Percentiles rank a stretch among this genome's conserved stretches.
Conservation (phyloP, 2,797 vertebrate species). For the Uromys caudimaculatus region DNA sequence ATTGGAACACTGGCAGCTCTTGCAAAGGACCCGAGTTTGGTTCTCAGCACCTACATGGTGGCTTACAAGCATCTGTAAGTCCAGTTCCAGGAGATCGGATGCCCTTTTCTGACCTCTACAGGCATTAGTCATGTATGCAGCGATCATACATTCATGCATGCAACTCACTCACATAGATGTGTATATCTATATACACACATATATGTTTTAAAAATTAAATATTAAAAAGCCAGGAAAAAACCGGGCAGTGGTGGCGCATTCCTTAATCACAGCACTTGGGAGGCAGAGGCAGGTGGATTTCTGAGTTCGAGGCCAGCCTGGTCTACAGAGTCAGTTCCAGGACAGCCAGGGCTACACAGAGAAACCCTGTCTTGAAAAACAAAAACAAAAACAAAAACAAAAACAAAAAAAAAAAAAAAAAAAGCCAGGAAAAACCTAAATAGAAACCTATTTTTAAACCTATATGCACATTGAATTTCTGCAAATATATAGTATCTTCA, state of each 20-base stretch:
- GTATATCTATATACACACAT: not conserved
- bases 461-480: constrained; percentile 14
- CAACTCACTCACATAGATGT: not conserved
- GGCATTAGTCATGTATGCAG: not conserved
- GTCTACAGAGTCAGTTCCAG: too few relatives aligned
- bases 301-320: too few relatives aligned
- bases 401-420: too few relatives aligned
- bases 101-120: not conserved
- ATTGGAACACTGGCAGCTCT: not conserved
- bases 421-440: not conserved
- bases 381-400: too few relatives aligned
- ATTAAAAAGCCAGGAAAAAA: not conserved
- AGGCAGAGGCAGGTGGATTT: too few relatives aligned
- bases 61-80: not conserved
- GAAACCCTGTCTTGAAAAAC: too few relatives aligned
- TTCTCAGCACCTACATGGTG: too few relatives aligned
- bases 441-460: constrained; percentile 24
- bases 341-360: too few relatives aligned
- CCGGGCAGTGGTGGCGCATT: too few relatives aligned
- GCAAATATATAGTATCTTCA: not conserved
- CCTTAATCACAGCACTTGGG: too few relatives aligned
- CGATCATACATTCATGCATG: not conserved
- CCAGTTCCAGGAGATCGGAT: not conserved
- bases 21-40: not conserved
- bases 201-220: not conserved